phyloP scores from a whole-genome alignment of 2,113 vertebrate genomes.

The Chamaea fasciata region DNA sequence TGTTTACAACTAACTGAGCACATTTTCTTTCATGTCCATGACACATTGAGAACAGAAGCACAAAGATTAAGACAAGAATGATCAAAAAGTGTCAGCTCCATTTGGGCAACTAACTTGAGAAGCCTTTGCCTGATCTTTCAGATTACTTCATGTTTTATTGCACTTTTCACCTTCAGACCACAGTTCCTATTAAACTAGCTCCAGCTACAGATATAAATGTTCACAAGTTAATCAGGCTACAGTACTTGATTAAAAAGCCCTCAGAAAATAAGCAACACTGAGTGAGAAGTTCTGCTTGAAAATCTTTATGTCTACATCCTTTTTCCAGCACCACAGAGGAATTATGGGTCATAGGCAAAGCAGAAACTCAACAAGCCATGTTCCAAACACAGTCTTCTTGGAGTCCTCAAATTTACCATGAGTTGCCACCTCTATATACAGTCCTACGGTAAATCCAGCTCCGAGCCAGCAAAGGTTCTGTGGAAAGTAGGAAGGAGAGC shows the following conservation, averaged over 20 bases:
- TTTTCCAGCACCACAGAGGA: background rate
- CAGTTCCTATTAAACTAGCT: background rate
- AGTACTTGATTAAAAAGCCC: background rate
- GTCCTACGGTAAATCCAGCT: background rate
- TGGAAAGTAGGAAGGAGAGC: background rate
- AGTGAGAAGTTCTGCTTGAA: background rate
- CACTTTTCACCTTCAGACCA: background rate
- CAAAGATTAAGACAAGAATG: background rate
- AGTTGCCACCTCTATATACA: background rate
- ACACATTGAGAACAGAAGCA: conserved; percentile 1
- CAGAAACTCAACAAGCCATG: background rate
- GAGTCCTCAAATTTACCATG: background rate
- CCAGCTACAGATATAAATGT: background rate
- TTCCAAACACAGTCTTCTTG: background rate
- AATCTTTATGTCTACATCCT: background rate
- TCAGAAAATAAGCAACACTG: background rate
- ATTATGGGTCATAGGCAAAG: background rate
- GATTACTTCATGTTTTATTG: background rate
- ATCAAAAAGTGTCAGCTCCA: background rate
- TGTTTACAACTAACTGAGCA: background rate
- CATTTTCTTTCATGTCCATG: background rate
- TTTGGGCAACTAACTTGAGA: background rate
- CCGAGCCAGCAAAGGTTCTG: background rate
- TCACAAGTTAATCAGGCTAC: background rate
- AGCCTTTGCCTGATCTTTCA: background rate